Conservation (phyloP, 2,113 vertebrate genomes). For the Sylvietta virens region DNA sequence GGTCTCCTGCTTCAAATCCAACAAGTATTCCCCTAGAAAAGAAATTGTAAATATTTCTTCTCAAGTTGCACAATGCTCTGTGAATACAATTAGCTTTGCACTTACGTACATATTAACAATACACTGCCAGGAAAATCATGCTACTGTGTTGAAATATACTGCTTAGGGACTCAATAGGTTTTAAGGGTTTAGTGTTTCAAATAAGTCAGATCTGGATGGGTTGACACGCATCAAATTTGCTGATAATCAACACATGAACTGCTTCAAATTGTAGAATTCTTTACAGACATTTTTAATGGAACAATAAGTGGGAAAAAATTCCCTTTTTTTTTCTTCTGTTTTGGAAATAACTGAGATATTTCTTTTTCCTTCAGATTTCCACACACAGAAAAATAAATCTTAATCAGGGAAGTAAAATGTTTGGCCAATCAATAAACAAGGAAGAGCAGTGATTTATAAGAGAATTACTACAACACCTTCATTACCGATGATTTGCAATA, state of each 20-base stretch:
- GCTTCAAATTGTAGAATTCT: neutral
- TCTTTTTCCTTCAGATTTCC: neutral
- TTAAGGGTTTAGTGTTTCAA: neutral
- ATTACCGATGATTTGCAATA: neutral
- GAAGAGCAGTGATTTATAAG: neutral
- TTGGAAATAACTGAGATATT: neutral
- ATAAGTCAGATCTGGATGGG: neutral
- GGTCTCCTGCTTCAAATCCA: neutral
- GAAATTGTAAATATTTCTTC: neutral
- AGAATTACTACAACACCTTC: neutral
- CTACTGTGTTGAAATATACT: neutral
- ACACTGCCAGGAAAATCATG: neutral
- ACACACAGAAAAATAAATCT: neutral
- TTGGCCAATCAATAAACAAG: neutral
- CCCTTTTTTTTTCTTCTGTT: neutral
- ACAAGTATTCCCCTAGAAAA: neutral
- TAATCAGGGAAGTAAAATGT: neutral
- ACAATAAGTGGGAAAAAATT: neutral
- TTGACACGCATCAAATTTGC: neutral
- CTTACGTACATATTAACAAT: neutral
- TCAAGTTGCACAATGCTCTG: neutral
- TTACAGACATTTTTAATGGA: neutral
- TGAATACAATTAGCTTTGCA: neutral
- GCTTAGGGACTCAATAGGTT: neutral
- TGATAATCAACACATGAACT: neutral